These are phyloP conservation scores for Hemibagrus guttatus DNA, from an alignment of 2,797 vertebrate genomes.

Conservation along the genomic window DNA sequence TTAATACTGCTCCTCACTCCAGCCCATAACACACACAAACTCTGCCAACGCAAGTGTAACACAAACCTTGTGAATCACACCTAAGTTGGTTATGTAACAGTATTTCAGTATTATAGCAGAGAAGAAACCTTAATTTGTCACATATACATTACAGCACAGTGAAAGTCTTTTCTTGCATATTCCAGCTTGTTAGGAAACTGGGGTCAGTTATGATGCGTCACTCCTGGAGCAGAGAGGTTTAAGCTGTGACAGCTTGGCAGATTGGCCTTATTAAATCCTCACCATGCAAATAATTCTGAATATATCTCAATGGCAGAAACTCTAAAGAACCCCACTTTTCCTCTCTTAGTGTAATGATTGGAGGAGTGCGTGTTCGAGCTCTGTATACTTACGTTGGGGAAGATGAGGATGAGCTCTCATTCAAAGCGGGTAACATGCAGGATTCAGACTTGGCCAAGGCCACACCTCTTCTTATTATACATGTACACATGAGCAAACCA, in stretches of 20 bases:
- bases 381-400: conserved; percentile 77
- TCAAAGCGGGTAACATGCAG: conserved; percentile 77
- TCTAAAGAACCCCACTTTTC: neutral
- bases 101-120: neutral
- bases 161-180: too few relatives aligned
- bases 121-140: too few relatives aligned
- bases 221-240: too few relatives aligned
- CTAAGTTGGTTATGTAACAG: neutral
- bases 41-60: neutral
- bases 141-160: too few relatives aligned
- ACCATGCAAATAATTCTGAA: neutral
- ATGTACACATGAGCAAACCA: neutral
- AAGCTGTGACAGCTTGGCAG: too few relatives aligned
- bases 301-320: neutral
- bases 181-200: too few relatives aligned
- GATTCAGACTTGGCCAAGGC: neutral
- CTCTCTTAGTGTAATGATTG: conserved; percentile 76
- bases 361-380: conserved; percentile 79
- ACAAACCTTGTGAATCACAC: neutral
- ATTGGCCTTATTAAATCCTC: neutral
- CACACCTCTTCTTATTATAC: neutral
- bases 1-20: neutral
- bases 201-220: too few relatives aligned
- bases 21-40: neutral
- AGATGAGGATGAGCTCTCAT: conserved; percentile 79